Evolutionary conservation across 1,140 invertebrate genomes (phyloP).

Genomic region (Ephestia elutella): DNA sequence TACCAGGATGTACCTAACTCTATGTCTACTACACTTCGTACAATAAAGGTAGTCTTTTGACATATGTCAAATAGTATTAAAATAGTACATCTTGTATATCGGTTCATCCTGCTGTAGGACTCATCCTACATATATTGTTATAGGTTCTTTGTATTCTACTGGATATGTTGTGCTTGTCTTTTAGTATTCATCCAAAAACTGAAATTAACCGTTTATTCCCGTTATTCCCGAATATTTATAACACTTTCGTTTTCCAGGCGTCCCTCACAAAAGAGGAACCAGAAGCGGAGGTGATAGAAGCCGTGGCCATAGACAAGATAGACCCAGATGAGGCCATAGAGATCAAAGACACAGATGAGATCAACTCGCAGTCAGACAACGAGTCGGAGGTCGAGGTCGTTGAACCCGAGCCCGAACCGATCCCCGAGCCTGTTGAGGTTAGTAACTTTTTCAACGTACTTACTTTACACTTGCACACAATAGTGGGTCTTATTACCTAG

Average conservation of each 20-base stretch:
- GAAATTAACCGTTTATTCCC: neutral
- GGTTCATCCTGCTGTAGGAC: too few relatives aligned
- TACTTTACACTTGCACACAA: too few relatives aligned
- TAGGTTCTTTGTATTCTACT: too few relatives aligned
- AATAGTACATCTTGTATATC: too few relatives aligned
- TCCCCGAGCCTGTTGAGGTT: conserved; percentile 43
- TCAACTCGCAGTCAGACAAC: conserved; percentile 72
- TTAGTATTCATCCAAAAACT: too few relatives aligned
- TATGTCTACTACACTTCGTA: too few relatives aligned
- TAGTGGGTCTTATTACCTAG: too few relatives aligned
- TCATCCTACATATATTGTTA: too few relatives aligned
- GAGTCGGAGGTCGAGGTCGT: conserved; percentile 74
- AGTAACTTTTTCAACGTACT: neutral
- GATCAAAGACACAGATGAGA: conserved; percentile 70
- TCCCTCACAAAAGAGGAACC: conserved; percentile 60
- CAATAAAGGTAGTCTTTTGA: too few relatives aligned
- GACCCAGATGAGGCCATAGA: conserved; percentile 52
- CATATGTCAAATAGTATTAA: too few relatives aligned
- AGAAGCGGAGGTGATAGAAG: conserved; percentile 34
- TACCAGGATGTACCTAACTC: too few relatives aligned
- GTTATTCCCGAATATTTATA: neutral
- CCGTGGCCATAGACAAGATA: conserved; percentile 34
- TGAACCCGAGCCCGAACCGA: conserved; percentile 29
- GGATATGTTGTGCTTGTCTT: too few relatives aligned
- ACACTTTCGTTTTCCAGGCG: conserved; percentile 26